phyloP scores from a whole-genome alignment of 2,113 vertebrate genomes.

The Sialia sialis region DNA sequence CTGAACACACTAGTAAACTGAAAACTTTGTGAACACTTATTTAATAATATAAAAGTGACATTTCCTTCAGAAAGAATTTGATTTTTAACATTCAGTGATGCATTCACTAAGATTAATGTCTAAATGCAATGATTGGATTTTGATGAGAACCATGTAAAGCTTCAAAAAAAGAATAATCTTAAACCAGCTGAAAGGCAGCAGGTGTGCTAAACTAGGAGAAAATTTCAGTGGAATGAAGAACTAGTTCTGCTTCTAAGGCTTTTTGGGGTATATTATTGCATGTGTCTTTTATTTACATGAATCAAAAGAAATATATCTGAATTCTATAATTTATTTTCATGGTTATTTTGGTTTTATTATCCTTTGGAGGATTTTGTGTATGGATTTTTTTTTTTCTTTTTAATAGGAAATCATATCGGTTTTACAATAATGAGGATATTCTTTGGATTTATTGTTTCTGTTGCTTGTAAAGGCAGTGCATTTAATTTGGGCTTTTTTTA shows the following conservation, averaged over 20 bases:
- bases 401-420: neutral
- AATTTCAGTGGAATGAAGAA: slow-evolving; percentile 27
- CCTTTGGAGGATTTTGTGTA: neutral
- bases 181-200: slow-evolving; percentile 57
- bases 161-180: slow-evolving; percentile 52
- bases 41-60: slow-evolving; percentile 64
- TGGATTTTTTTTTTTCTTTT: neutral
- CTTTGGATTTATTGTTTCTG: neutral
- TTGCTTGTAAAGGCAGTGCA: neutral
- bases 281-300: neutral
- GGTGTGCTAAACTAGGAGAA: slow-evolving; percentile 35
- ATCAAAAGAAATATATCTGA: neutral
- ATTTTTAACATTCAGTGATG: slow-evolving; percentile 68
- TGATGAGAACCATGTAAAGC: slow-evolving; percentile 53
- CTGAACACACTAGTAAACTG: slow-evolving; percentile 66
- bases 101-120: slow-evolving; percentile 75
- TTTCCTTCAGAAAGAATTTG: slow-evolving; percentile 69
- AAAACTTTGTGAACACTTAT: slow-evolving; percentile 64
- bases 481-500: neutral
- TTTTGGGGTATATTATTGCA: neutral
- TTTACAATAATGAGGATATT: neutral
- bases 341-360: neutral
- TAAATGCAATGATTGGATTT: slow-evolving; percentile 63
- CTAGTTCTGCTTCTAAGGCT: slow-evolving; percentile 3
- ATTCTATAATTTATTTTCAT: neutral